phyloP scores from a whole-genome alignment of 2,888 invertebrate species.

The Trypoxylon attenuatum region DNA sequence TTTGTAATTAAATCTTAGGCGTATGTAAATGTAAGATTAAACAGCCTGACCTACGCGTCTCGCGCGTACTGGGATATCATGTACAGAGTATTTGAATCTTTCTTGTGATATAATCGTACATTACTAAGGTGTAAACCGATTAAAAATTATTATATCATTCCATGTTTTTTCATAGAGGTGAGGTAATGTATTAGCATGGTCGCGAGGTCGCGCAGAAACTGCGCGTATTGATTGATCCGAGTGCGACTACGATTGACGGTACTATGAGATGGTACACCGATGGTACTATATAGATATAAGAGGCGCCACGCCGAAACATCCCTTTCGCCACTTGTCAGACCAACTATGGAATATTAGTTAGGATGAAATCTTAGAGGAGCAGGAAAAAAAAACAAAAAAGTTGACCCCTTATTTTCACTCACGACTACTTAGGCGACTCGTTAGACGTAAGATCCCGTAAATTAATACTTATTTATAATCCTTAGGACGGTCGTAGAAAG shows the following conservation, averaged over 20 bases:
- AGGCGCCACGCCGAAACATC: background rate
- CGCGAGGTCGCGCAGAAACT: conserved; percentile 6
- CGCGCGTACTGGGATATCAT: conserved; percentile 55
- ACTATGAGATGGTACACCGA: no score
- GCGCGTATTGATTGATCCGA: background rate
- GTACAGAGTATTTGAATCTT: conserved; percentile 74
- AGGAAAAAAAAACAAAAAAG: conserved; percentile 42
- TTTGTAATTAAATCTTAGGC: conserved; percentile 71
- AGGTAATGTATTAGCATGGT: conserved; percentile 52
- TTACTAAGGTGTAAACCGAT: conserved; percentile 65
- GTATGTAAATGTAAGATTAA: conserved; percentile 59
- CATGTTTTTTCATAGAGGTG: conserved; percentile 58
- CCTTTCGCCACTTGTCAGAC: conserved; percentile 6
- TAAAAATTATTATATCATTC: conserved; percentile 54
- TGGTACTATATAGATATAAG: no score
- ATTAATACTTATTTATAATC: conserved; percentile 73
- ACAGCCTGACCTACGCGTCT: conserved; percentile 36
- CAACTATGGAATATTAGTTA: conserved; percentile 16
- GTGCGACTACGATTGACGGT: no score
- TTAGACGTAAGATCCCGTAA: conserved; percentile 68
- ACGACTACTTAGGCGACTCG: conserved; percentile 68
- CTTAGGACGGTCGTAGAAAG: conserved; percentile 62
- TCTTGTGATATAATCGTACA: conserved; percentile 75
- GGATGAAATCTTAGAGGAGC: background rate
- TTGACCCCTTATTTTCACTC: conserved; percentile 68